phyloP scores from a whole-genome alignment of 2,888 invertebrate genomes.

The Agrilus biguttatus region DNA sequence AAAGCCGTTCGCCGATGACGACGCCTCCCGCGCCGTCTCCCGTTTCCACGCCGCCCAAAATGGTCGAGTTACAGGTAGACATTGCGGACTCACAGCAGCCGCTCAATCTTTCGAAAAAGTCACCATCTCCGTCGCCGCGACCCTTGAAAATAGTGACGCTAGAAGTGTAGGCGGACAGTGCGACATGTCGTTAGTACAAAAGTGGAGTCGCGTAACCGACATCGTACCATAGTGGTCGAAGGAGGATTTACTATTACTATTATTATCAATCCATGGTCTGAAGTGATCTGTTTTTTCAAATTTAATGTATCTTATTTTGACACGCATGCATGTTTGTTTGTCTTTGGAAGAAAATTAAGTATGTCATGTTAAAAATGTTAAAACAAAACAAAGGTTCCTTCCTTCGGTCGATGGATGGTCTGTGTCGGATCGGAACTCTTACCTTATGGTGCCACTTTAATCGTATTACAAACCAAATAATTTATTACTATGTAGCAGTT shows the following conservation, averaged over 20 bases:
- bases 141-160: constrained; percentile 32
- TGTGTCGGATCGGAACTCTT: constrained; percentile 6
- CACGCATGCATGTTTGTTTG: no score
- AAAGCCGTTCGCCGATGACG: constrained; percentile 26
- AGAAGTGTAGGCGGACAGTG: constrained; percentile 22
- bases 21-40: constrained; percentile 34
- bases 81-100: constrained; percentile 72
- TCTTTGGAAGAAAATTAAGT: no score
- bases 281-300: not conserved
- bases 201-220: constrained; percentile 1
- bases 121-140: constrained; percentile 62
- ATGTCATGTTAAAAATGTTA: no score
- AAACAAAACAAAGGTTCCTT: no score
- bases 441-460: constrained; percentile 29
- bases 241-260: not conserved
- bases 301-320: no score
- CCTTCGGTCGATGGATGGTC: constrained; percentile 9
- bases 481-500: constrained; percentile 26
- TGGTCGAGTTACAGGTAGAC: constrained; percentile 68
- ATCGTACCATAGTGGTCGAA: not conserved
- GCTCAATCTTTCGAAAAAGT: constrained; percentile 78
- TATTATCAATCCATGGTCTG: no score
- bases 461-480: constrained; percentile 36
- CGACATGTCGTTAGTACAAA: constrained; percentile 22
- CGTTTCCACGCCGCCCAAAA: constrained; percentile 33